Evolutionary conservation across 23 tunicate genomes (phyloP).

Genomic region (Trididemnum clinides): DNA sequence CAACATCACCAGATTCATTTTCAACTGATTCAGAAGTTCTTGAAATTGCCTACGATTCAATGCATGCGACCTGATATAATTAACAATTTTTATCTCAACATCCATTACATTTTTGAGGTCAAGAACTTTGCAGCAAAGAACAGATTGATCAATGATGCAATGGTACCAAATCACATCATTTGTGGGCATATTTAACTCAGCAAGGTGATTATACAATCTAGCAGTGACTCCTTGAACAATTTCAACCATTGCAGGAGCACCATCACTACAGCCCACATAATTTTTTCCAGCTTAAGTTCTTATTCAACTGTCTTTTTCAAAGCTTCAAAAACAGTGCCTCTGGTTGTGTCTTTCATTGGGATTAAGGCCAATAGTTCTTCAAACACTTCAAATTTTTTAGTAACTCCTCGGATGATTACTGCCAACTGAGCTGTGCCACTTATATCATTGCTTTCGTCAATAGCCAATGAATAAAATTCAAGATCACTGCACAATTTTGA

Average conservation of each 20-base stretch:
- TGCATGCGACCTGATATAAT: neutral
- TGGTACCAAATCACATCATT: neutral
- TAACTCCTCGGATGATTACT: neutral
- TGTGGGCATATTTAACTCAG: neutral
- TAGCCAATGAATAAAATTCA: neutral
- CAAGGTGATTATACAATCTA: neutral
- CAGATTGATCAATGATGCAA: slow-evolving; percentile 2
- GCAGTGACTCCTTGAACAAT: slow-evolving; percentile 18
- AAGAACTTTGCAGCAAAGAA: no score
- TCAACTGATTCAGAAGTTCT: neutral
- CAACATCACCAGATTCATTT: neutral
- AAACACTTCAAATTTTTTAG: neutral
- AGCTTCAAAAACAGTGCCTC: slow-evolving; percentile 1
- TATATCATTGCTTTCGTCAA: neutral
- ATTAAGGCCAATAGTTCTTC: neutral
- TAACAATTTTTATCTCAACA: neutral
- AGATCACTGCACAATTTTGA: neutral
- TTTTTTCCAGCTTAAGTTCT: neutral
- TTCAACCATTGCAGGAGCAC: neutral
- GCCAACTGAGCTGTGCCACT: slow-evolving; percentile 5
- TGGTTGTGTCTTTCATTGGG: neutral
- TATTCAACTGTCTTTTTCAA: neutral
- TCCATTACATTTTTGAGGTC: slow-evolving; percentile 3
- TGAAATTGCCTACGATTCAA: neutral
- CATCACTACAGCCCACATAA: neutral